Evolutionary conservation across 2,797 vertebrate species (phyloP), one percentile per base, ranked within the genome.

Genomic region (Enteromius thamalakanensis): DNA sequence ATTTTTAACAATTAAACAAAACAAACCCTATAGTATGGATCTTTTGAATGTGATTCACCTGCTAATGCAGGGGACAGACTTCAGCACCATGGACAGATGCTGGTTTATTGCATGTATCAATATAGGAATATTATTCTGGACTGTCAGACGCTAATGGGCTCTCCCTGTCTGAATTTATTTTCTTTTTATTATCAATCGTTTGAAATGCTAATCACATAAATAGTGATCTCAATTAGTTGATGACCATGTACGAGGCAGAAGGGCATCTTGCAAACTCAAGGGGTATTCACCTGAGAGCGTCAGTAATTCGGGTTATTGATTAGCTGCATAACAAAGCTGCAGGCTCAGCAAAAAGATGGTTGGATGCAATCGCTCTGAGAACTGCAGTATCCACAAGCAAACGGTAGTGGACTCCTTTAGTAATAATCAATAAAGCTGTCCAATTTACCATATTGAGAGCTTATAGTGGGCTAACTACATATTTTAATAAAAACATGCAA

Each of bases 261-360:
- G 23, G 29, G 21, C 4, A 32, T 60, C 6, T 42, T 51, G 40
- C 34, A 76, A 55, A 23, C 72, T 82, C 4, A 21, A 45, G 42
- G 17, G 51, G 23, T 42, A 71, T 84, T 71, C 11, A 79, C 11
- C 62, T 26, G 23, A 62, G 60, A 70, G 51, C 32, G 3, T 40
- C 75, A 60, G 79, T 67, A n/a, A 37, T 58, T 29, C 5, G n/a
- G 7, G 21, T 23, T 47, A 87, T 90, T 74, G 77, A 86, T 88
- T 51, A 71, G 76, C 74, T 79, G 86, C 84, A 87, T 87, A 81
- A 72, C 23, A 51, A 87, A 90, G 17, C 90, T 89, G 90, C 91
- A 89, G 47, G 75, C 90, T 95, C 93, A 94, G 92, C 17, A 29
- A 64, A 91, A 90, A 87, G 82, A 87, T 87, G 88, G 85, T 87